Evolutionary conservation across 1,140 invertebrate species (phyloP).

Genomic region (roundworm (Caenorhabditis elegans)): WBcel235 BX284605.5:13781001-13781500

Average conservation of each 20-base stretch:
- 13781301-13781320: neutral
- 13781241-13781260: neutral
- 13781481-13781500: neutral
- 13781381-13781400: slow-evolving; percentile 9
- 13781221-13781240: neutral
- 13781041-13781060: neutral
- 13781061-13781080: slow-evolving; percentile 9
- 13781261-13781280: neutral
- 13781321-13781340: too few relatives aligned
- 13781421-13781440: neutral
- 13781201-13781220: neutral
- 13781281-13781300: neutral
- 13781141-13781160: neutral
- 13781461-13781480: neutral
- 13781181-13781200: neutral
- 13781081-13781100: neutral
- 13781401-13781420: neutral
- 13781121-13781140: neutral
- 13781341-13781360: too few relatives aligned
- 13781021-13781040: neutral
- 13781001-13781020: neutral
- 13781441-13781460: neutral
- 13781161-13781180: neutral
- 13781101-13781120: neutral
- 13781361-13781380: neutral